Percentiles rank a stretch among this genome's conserved stretches.
Conservation (phyloP, 2,888 invertebrate species). For the Thereva nobilitata region DNA sequence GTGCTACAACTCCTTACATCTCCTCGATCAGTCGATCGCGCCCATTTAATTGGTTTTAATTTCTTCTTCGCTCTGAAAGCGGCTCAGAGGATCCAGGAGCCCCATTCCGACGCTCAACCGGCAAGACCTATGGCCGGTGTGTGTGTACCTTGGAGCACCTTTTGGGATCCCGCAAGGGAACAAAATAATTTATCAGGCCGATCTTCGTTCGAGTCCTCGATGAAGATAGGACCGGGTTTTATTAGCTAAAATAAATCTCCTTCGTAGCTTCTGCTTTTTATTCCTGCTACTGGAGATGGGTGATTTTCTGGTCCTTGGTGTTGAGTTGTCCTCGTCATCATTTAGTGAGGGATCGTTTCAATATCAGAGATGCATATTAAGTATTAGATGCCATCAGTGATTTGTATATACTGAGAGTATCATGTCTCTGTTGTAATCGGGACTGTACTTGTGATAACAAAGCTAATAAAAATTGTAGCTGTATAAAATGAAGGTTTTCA, state of each 20-base stretch:
- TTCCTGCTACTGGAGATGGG: neutral
- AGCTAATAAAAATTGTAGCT: too few relatives aligned
- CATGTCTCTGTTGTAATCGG: too few relatives aligned
- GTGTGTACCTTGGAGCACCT: neutral
- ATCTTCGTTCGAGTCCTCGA: slow-evolving; percentile 39
- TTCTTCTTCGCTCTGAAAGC: slow-evolving; percentile 43
- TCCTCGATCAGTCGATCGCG: slow-evolving; percentile 44
- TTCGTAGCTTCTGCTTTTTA: slow-evolving; percentile 43
- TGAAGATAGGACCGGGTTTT: slow-evolving; percentile 45
- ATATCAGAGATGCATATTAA: too few relatives aligned
- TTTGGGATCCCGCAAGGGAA: slow-evolving; percentile 15
- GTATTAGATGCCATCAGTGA: too few relatives aligned
- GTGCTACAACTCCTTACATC: slow-evolving; percentile 46
- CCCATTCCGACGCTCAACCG: slow-evolving; percentile 9
- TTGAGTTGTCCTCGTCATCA: too few relatives aligned
- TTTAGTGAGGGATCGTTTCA: too few relatives aligned
- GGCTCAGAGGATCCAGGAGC: slow-evolving; percentile 12
- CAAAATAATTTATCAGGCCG: slow-evolving; percentile 39
- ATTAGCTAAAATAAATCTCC: slow-evolving; percentile 48
- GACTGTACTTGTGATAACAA: too few relatives aligned
- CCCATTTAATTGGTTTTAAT: slow-evolving; percentile 51
- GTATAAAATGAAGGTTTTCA: too few relatives aligned
- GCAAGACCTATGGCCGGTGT: slow-evolving; percentile 15
- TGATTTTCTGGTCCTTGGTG: too few relatives aligned
- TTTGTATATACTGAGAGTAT: too few relatives aligned